Conservation (phyloP, 1,140 invertebrate species). For the Drosophila nigromelanica region DNA sequence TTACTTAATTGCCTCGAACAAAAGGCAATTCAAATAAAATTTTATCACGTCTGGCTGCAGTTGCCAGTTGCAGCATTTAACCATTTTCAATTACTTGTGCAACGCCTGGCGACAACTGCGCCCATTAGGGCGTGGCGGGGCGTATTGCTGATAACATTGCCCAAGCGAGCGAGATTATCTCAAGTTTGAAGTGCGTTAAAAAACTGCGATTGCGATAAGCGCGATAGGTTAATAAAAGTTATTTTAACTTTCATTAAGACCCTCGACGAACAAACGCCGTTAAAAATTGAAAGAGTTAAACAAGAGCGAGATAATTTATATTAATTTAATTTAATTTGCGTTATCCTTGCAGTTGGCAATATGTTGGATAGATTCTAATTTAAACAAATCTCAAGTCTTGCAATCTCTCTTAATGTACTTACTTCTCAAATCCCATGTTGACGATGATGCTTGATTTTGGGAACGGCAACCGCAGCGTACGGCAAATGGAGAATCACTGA, state of each 20-base stretch:
- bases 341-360: not conserved
- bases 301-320: no score
- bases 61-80: no score
- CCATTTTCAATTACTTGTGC: slow-evolving; percentile 9
- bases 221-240: slow-evolving; percentile 21
- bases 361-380: not conserved
- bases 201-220: slow-evolving; percentile 47
- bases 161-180: slow-evolving; percentile 50
- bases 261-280: not conserved
- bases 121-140: not conserved
- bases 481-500: slow-evolving; percentile 58
- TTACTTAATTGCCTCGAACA: slow-evolving; percentile 14
- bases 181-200: slow-evolving; percentile 51
- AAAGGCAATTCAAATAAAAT: slow-evolving; percentile 31
- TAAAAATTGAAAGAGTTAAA: not conserved
- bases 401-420: slow-evolving; percentile 34
- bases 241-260: not conserved
- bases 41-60: slow-evolving; percentile 48
- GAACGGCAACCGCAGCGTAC: slow-evolving; percentile 53
- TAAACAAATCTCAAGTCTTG: not conserved
- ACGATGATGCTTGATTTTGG: not conserved
- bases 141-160: slow-evolving; percentile 26
- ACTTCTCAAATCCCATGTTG: slow-evolving; percentile 69
- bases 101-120: not conserved
- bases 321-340: no score